Evolutionary conservation across 2,797 vertebrate genomes (phyloP), one percentile per base, ranked within the genome.

Genomic region (Adelosebastes latens): DNA sequence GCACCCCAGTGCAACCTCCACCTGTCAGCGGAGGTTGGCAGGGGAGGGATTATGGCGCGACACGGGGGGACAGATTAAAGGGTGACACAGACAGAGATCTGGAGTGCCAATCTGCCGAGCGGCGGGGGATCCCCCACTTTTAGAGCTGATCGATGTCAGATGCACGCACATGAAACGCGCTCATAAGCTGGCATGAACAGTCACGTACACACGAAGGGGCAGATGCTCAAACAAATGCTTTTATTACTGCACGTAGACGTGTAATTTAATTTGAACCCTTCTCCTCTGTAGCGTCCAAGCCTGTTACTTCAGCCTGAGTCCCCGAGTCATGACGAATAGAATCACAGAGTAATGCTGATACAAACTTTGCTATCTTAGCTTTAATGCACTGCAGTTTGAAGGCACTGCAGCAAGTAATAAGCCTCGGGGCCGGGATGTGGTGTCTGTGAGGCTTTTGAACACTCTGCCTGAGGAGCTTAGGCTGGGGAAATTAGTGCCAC

Each of bases 71-170:
- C 79, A 88, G 92, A 93, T 94, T 94, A 92, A 91, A 89, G 82
- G 72, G 76, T 6, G 83, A 87, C 82, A 79, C 89, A 83, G 82
- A 81, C 85, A 72, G 89, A 90, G 90, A 90, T 88, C 79, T 88
- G 86, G 80, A 91, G 89, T 67, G 82, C 79, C 90, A 90, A 94
- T 95, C 92, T 92, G 91, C 83, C 69, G 13, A 90, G 78, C 86
- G 8, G 88, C 16, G 14, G 89, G 90, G 79, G 64, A 62, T 16
- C 73, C 61, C 61, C 42, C 42, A 29, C 46, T 78, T 80, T 63
- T 34, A 62, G 70, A 79, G 77, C 67, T 68, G 78, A 89, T 87
- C 71, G 39, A 81, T 83, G 83, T 72, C 73, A 42, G 49, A 2
- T 11, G 22, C 29, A 20, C 53, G 24, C 36, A 24, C n/a, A 16